phyloP scores from a whole-genome alignment of 2,113 vertebrate genomes.

The Hemiscyllium ocellatum region DNA sequence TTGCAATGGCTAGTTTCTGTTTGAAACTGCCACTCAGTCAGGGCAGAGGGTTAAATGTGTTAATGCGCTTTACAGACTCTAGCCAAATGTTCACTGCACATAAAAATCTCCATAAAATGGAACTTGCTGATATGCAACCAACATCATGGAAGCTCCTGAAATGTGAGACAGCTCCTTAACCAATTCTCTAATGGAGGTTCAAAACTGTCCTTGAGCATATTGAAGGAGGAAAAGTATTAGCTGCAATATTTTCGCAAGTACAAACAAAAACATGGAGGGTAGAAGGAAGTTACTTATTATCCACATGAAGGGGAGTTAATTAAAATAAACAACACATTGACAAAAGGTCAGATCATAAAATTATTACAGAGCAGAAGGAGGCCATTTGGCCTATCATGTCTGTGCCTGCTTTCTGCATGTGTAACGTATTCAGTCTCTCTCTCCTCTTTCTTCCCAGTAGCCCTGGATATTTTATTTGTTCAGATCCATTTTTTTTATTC shows the following conservation, averaged over 20 bases:
- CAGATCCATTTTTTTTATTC: background rate
- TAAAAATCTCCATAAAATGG: conserved; percentile 24
- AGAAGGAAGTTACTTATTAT: background rate
- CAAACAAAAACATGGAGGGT: background rate
- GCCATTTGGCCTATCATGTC: background rate
- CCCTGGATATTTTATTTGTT: background rate
- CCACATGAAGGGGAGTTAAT: background rate
- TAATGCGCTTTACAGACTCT: conserved; percentile 33
- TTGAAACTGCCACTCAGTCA: background rate
- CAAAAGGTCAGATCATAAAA: background rate
- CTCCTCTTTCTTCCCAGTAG: background rate
- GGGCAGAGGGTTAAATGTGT: conserved; percentile 22
- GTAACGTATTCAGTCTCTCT: background rate
- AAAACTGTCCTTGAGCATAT: background rate
- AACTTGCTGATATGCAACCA: background rate
- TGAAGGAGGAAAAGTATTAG: background rate
- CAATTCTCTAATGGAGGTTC: background rate
- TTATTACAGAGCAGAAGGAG: background rate
- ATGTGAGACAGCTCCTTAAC: background rate
- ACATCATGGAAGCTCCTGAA: conserved; percentile 7
- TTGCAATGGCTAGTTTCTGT: background rate
- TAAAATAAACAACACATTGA: background rate
- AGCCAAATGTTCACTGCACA: conserved; percentile 12
- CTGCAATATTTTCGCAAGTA: background rate
- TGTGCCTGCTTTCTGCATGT: background rate